Evolutionary conservation across 2,888 invertebrate genomes (phyloP), one percentile per base, ranked within the genome.

Genomic region (Watsonalla cultraria): DNA sequence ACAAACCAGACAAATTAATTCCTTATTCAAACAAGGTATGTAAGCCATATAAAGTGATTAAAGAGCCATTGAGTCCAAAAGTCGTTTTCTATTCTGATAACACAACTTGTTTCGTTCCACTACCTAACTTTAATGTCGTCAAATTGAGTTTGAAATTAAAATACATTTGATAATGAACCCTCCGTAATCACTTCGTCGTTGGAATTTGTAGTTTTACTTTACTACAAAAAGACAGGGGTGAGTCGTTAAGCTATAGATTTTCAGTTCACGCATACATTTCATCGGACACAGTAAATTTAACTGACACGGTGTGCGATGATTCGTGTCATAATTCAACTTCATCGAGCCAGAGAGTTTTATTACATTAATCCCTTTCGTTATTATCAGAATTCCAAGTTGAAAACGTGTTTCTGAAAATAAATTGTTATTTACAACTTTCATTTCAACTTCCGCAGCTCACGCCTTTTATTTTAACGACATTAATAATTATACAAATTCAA

Each of bases 401-500:
- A 42, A 42, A 42, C 42, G 5, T 42, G 42, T 42, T 37, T 37
- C 8, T 37, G 37, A 7, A 37, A 37, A 37, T 7, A 37, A 5
- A 48, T 33, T 35, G 5, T 46, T n/a, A 61, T 61, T 63, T 62
- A 66, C 61, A 63, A 62, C 62, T 66, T 60, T 62, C 60, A 57
- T 59, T 58, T 57, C 51, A 53, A 60, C 57, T 66, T 66, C 65
- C 61, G 56, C 69, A 49, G 57, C 73, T 71, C 68, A 75, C 72
- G 54, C 64, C 6, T 56, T 61, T 60, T 55, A 51, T n/a, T 46
- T 13, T 51, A 51, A 58, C 55, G 59, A 57, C 24, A 24, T 24
- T 52, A 55, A 53, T 57, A 57, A 54, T 49, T 52, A 46, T 34
- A 56, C 58, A 57, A 51, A 50, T 51, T 52, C 46, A 49, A 49